These are phyloP conservation scores for Atherinosoma microstoma DNA, from an alignment of 2,797 vertebrate species.

Conservation along the genomic window DNA sequence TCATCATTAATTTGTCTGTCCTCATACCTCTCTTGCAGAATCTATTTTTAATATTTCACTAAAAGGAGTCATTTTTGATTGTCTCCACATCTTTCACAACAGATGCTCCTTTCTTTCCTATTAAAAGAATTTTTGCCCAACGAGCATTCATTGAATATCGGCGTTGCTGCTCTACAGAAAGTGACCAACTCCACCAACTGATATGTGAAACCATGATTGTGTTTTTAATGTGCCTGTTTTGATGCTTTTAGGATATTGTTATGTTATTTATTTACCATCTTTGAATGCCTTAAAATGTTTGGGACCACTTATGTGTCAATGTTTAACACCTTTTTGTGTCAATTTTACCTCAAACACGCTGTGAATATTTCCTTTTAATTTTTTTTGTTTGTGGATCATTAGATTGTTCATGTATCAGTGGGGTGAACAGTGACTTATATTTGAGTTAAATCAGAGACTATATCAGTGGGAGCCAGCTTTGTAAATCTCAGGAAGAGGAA, in stretches of 20 bases:
- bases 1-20: not conserved
- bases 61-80: not conserved
- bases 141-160: slow-evolving; percentile 64
- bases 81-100: slow-evolving; percentile 14
- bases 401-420: slow-evolving; percentile 7
- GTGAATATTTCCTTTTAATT: slow-evolving; percentile 41
- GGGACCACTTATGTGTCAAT: not conserved
- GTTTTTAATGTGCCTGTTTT: slow-evolving; percentile 36
- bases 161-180: slow-evolving; percentile 54
- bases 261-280: slow-evolving; percentile 61
- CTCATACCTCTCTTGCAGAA: not conserved
- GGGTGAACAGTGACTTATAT: slow-evolving; percentile 13
- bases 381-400: not conserved
- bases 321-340: not conserved
- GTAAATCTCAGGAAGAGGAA: slow-evolving; percentile 30
- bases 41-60: not conserved
- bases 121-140: slow-evolving; percentile 74
- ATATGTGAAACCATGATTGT: slow-evolving; percentile 41
- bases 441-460: slow-evolving; percentile 9
- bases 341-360: slow-evolving; percentile 55
- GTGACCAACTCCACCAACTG: slow-evolving; percentile 49
- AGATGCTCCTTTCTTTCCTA: slow-evolving; percentile 80
- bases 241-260: slow-evolving; percentile 45
- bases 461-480: not conserved
- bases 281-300: slow-evolving; percentile 47